Conservation (phyloP, 2,113 vertebrate species). For the Prietella phreatophila region DNA sequence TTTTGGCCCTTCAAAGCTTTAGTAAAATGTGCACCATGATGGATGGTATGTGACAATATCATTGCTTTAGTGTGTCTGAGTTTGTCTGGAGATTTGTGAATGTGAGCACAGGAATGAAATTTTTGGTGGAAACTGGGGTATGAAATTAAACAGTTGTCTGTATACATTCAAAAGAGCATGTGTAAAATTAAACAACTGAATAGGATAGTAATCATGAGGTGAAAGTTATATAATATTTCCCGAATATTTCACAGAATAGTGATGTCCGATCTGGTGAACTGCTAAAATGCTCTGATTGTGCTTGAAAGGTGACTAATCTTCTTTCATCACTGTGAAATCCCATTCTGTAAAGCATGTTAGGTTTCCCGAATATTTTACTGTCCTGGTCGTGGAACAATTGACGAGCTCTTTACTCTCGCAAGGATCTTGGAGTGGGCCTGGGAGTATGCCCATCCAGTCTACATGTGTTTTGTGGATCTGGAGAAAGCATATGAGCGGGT, state of each 20-base stretch:
- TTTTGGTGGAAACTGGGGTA: not conserved
- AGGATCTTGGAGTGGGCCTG: too few species aligned
- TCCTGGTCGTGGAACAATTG: too few species aligned
- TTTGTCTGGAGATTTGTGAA: not conserved
- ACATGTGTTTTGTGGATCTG: too few species aligned
- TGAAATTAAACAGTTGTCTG: not conserved
- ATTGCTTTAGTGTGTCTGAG: not conserved
- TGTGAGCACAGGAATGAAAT: not conserved
- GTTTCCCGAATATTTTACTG: too few species aligned
- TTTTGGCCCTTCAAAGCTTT: not conserved
- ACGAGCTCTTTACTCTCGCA: too few species aligned
- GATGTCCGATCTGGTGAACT: conserved; percentile 12
- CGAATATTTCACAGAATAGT: conserved; percentile 19
- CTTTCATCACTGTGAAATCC: conserved; percentile 56
- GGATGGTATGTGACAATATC: not conserved
- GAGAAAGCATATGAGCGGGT: too few species aligned
- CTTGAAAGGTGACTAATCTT: conserved; percentile 56
- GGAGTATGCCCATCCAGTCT: too few species aligned
- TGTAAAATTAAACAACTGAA: not conserved
- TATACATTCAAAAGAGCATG: not conserved
- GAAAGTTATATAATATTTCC: not conserved
- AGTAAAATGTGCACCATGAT: conserved; percentile 1
- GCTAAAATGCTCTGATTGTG: conserved; percentile 53
- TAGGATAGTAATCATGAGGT: not conserved
- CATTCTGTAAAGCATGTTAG: conserved; percentile 54